These are phyloP conservation scores for Nothobranchius furzeri DNA, from an alignment of 2,113 vertebrate species.

Conservation along the genomic window DNA sequence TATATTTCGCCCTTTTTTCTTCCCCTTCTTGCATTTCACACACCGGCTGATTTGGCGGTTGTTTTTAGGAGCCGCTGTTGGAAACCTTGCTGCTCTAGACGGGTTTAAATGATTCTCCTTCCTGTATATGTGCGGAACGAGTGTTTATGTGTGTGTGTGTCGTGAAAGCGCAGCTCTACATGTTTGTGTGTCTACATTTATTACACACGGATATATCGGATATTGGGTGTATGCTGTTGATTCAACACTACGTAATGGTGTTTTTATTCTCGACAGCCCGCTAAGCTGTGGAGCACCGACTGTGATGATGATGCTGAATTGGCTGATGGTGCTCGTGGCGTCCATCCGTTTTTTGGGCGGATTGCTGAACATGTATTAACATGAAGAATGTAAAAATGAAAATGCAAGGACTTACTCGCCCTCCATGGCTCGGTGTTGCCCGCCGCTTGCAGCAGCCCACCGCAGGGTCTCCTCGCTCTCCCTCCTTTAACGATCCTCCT, in stretches of 20 bases:
- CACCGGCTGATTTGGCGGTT: conserved; percentile 72
- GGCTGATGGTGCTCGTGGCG: conserved; percentile 54
- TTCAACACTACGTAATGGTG: conserved; percentile 76
- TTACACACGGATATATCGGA: conserved; percentile 61
- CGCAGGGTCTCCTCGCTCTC: conserved; percentile 70
- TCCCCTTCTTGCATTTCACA: conserved; percentile 43
- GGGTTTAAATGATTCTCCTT: background rate
- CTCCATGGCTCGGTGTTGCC: conserved; percentile 84
- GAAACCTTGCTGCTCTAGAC: conserved; percentile 31
- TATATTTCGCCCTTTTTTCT: conserved; percentile 63
- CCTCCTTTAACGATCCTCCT: conserved; percentile 73
- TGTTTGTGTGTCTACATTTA: conserved; percentile 58
- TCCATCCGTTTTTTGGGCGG: conserved; percentile 30
- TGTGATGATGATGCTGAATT: conserved; percentile 47
- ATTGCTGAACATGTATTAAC: conserved; percentile 27
- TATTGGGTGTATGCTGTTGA: conserved; percentile 74
- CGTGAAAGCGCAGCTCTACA: conserved; percentile 47
- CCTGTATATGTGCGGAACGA: background rate
- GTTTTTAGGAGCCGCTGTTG: conserved; percentile 56
- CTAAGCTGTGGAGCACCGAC: conserved; percentile 54
- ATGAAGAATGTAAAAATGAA: conserved; percentile 66
- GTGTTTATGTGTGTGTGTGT: conserved; percentile 10
- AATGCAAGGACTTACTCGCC: conserved; percentile 85
- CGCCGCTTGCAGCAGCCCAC: conserved; percentile 79
- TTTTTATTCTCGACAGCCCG: conserved; percentile 70